Conservation (phyloP, 2,797 vertebrate genomes). For the Martes flavigula region DNA sequence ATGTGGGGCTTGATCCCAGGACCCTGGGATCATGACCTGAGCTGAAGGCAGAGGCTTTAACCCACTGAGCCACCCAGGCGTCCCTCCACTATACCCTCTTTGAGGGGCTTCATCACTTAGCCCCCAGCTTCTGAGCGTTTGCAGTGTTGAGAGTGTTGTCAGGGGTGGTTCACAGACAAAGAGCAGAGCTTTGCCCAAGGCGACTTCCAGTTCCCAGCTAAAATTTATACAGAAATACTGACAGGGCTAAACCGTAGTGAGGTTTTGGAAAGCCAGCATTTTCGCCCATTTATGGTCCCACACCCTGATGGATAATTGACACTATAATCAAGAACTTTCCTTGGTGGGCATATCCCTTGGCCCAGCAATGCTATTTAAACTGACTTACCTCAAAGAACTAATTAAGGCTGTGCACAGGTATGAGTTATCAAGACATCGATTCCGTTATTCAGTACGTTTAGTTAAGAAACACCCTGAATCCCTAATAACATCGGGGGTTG, state of each 20-base stretch:
- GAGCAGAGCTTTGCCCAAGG: background rate
- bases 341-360: background rate
- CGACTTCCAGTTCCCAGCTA: background rate
- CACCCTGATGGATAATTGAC: background rate
- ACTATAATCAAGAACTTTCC: background rate
- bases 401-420: background rate
- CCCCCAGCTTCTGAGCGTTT: background rate
- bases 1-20: too few relatives aligned
- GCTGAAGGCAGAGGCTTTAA: too few relatives aligned
- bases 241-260: background rate
- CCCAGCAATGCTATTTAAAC: background rate
- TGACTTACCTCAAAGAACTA: background rate
- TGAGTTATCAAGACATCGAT: background rate
- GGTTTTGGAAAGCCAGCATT: background rate
- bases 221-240: background rate
- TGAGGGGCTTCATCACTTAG: background rate
- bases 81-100: background rate
- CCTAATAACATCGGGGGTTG: background rate
- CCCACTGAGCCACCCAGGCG: too few relatives aligned
- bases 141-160: background rate
- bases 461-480: background rate
- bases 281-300: background rate
- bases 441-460: background rate
- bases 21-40: too few relatives aligned
- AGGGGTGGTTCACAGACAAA: background rate